Evolutionary conservation across 1,140 invertebrate genomes (phyloP).

Genomic region (Bombus fervidus): DNA sequence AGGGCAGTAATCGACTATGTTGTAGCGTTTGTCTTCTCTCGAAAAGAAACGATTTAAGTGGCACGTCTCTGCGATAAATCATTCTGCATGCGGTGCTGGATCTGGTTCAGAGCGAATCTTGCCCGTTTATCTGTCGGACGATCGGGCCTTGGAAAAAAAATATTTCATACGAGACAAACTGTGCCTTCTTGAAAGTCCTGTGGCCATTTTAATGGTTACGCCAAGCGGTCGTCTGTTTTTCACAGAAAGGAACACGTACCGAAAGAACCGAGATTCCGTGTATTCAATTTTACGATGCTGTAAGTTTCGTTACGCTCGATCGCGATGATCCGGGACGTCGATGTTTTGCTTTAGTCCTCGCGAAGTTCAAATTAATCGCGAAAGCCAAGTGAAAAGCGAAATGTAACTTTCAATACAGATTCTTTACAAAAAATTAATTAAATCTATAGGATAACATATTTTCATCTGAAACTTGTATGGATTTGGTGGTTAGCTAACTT

Average conservation of each 20-base stretch:
- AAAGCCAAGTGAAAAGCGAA: background rate
- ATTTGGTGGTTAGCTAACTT: no score
- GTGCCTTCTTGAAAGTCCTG: background rate
- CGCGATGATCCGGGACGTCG: background rate
- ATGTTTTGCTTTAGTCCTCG: no score
- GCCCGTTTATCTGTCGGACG: slow-evolving; percentile 29
- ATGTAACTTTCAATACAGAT: no score
- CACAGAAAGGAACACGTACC: background rate
- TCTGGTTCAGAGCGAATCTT: slow-evolving; percentile 13
- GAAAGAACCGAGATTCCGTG: background rate
- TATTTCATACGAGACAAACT: slow-evolving; percentile 28
- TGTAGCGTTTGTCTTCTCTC: background rate
- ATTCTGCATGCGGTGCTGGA: background rate
- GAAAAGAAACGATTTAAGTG: slow-evolving; percentile 7
- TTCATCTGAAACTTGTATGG: no score
- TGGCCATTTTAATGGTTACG: background rate
- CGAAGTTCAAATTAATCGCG: background rate
- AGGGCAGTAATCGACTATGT: slow-evolving; percentile 4
- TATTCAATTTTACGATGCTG: background rate
- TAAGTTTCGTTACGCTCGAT: background rate
- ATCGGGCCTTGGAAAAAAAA: slow-evolving; percentile 5
- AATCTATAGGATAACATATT: no score
- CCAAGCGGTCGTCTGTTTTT: background rate
- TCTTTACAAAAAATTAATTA: no score
- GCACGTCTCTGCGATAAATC: slow-evolving; percentile 35